Evolutionary conservation across 2,113 vertebrate genomes (phyloP).

Genomic region (Danio rerio): GRCz12tu NC_133176.1:9324001-9324500

Average conservation of each 20-base stretch:
- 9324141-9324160: background rate
- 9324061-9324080: too few species aligned
- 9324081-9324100: background rate
- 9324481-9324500: background rate
- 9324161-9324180: constrained; percentile 24
- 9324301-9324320: background rate
- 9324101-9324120: background rate
- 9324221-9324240: background rate
- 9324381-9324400: background rate
- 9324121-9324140: background rate
- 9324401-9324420: background rate
- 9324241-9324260: background rate
- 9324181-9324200: constrained; percentile 4
- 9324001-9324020: too few species aligned
- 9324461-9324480: background rate
- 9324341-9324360: background rate
- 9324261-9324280: background rate
- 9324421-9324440: background rate
- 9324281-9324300: background rate
- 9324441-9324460: background rate
- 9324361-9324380: background rate
- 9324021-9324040: too few species aligned
- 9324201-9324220: background rate
- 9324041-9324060: too few species aligned
- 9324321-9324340: background rate